Percentiles rank a stretch among this genome's conserved stretches.
Conservation (phyloP, 2,113 vertebrate genomes). For the Paracanthobrama guichenoti region DNA sequence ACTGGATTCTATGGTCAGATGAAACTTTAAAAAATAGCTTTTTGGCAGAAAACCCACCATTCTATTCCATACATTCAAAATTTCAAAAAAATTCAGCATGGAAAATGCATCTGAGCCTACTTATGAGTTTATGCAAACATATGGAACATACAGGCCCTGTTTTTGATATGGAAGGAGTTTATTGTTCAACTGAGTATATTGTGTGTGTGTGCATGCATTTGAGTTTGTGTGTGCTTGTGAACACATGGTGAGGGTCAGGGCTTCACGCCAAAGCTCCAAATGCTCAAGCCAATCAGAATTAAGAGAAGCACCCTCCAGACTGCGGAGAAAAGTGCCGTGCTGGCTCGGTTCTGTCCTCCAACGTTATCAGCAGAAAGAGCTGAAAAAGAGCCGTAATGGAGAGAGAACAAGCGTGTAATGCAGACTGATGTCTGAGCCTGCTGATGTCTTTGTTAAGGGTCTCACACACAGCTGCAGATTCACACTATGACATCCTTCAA, state of each 20-base stretch:
- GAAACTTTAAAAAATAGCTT: too few species aligned
- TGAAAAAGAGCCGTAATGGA: constrained; percentile 29
- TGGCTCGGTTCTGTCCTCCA: constrained; percentile 23
- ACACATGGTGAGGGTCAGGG: constrained; percentile 30
- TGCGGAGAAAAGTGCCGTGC: constrained; percentile 37
- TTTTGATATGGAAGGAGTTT: neutral
- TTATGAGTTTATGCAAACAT: neutral
- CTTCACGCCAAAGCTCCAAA: constrained; percentile 29
- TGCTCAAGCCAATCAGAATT: constrained; percentile 19
- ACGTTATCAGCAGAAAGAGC: constrained; percentile 40
- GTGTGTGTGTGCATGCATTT: neutral
- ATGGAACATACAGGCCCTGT: neutral
- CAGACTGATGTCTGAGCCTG: constrained; percentile 21
- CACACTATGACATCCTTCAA: constrained; percentile 24
- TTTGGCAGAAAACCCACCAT: too few species aligned
- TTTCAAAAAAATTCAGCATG: neutral
- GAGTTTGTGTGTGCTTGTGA: constrained; percentile 33
- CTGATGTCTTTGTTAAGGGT: constrained; percentile 41
- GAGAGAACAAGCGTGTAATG: constrained; percentile 16
- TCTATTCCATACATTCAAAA: neutral
- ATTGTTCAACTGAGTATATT: neutral
- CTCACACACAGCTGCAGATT: constrained; percentile 13
- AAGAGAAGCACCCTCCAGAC: constrained; percentile 24
- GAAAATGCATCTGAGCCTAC: neutral
- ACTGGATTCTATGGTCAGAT: too few species aligned